Percentiles rank a stretch among this genome's conserved stretches.
Evolutionary conservation across 2,888 invertebrate genomes (phyloP).

Genomic region (Acrocyrtus sp.): DNA sequence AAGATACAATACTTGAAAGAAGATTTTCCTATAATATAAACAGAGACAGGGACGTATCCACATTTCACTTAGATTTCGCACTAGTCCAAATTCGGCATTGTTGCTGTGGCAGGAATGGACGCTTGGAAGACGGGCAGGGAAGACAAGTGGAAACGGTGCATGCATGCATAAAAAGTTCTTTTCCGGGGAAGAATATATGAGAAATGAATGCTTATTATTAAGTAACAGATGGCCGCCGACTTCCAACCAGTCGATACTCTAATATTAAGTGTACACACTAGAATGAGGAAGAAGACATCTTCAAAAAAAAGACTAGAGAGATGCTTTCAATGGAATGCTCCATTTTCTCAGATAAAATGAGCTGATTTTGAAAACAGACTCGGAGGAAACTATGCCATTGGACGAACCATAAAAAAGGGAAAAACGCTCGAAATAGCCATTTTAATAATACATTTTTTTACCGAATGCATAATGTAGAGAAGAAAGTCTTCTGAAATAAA

Average conservation of each 20-base stretch:
- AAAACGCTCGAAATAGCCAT: no score
- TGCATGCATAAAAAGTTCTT: slow-evolving; percentile 34
- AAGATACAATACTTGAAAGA: background rate
- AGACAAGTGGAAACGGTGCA: slow-evolving; percentile 13
- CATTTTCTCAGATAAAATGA: background rate
- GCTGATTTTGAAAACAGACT: no score
- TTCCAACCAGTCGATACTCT: background rate
- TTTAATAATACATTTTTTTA: no score
- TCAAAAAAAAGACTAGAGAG: no score
- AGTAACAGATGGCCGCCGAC: slow-evolving; percentile 17
- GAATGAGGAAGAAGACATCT: background rate
- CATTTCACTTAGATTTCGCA: background rate
- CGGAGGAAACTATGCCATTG: no score
- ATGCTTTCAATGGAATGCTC: background rate
- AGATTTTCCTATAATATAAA: no score
- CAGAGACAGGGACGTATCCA: background rate
- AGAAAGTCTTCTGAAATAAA: no score
- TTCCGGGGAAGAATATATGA: no score
- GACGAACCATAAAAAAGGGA: no score
- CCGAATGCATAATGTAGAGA: no score
- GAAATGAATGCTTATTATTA: slow-evolving; percentile 31
- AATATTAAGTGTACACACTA: background rate
- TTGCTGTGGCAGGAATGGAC: no score
- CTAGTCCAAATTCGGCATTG: slow-evolving; percentile 13
- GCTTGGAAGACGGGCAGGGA: no score